Evolutionary conservation across 1,140 invertebrate genomes (phyloP).

Genomic region (Sweltsa coloradensis): DNA sequence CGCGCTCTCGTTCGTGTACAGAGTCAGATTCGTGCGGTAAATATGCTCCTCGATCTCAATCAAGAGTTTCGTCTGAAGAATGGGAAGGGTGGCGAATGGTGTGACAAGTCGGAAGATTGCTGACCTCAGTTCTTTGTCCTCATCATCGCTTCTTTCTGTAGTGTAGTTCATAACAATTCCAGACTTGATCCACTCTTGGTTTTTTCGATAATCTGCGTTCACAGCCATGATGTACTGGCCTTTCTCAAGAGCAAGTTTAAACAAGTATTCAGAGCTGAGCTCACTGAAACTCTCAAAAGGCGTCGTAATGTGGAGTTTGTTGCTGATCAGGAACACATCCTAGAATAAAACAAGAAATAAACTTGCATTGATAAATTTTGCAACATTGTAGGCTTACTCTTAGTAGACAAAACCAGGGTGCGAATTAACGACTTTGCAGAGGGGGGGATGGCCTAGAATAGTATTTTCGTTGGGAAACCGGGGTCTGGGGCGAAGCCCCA

Average conservation of each 20-base stretch:
- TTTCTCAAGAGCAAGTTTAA: constrained; percentile 40
- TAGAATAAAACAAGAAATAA: constrained; percentile 32
- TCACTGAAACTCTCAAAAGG: constrained; percentile 43
- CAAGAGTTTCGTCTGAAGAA: constrained; percentile 19
- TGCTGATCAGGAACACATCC: constrained; percentile 49
- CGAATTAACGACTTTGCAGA: no score
- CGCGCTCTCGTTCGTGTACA: constrained; percentile 30
- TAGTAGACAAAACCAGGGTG: no score
- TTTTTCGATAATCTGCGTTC: no score
- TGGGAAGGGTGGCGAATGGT: not conserved
- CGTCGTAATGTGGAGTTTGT: constrained; percentile 47
- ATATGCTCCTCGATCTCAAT: constrained; percentile 38
- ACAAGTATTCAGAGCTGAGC: constrained; percentile 42
- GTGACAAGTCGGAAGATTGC: not conserved
- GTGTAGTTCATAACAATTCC: no score
- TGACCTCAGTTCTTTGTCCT: constrained; percentile 40
- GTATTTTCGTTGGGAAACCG: no score
- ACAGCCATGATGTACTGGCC: constrained; percentile 39
- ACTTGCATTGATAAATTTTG: no score
- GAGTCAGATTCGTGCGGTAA: constrained; percentile 33
- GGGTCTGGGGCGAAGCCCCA: no score
- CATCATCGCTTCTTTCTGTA: constrained; percentile 34
- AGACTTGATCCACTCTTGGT: no score
- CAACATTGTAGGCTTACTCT: no score
- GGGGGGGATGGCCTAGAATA: no score